phyloP scores from a whole-genome alignment of 2,113 vertebrate species.

The Microtus ochrogaster region DNA sequence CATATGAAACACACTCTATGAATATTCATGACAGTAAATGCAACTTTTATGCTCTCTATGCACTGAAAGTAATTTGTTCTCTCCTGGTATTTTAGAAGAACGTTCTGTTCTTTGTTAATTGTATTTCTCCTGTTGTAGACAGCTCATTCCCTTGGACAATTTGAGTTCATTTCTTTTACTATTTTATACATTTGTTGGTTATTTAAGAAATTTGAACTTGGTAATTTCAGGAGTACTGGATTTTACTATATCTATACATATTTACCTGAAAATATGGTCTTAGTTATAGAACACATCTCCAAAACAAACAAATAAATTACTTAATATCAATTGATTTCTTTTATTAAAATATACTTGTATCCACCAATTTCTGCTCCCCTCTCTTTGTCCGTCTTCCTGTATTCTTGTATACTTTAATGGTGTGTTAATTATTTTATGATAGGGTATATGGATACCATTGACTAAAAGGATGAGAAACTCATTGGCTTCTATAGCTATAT shows the following conservation, averaged over 20 bases:
- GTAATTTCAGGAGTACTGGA: background rate
- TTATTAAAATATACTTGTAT: background rate
- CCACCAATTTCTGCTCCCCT: background rate
- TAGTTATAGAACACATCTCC: background rate
- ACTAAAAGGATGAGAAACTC: conserved; percentile 57
- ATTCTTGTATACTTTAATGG: conserved; percentile 71
- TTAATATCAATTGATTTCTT: background rate
- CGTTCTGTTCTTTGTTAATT: conserved; percentile 76
- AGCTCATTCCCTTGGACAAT: conserved; percentile 6
- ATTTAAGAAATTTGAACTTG: conserved; percentile 11
- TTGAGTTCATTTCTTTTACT: background rate
- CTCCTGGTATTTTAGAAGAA: conserved; percentile 74
- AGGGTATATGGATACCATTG: conserved; percentile 55
- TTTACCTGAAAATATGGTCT: conserved; percentile 35
- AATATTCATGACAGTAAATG: conserved; percentile 83
- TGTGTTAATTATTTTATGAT: conserved; percentile 69
- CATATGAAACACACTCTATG: conserved; percentile 66
- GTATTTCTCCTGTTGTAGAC: conserved; percentile 70
- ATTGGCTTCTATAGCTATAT: conserved; percentile 55
- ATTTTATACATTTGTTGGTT: conserved; percentile 1
- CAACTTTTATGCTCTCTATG: conserved; percentile 66
- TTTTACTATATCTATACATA: background rate
- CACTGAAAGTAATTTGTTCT: conserved; percentile 71
- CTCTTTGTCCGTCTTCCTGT: background rate
- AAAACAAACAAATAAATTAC: background rate